Percentiles rank a stretch among this genome's conserved stretches.
Conservation (phyloP, 2,797 vertebrate species). For the Galago senegalensis region DNA sequence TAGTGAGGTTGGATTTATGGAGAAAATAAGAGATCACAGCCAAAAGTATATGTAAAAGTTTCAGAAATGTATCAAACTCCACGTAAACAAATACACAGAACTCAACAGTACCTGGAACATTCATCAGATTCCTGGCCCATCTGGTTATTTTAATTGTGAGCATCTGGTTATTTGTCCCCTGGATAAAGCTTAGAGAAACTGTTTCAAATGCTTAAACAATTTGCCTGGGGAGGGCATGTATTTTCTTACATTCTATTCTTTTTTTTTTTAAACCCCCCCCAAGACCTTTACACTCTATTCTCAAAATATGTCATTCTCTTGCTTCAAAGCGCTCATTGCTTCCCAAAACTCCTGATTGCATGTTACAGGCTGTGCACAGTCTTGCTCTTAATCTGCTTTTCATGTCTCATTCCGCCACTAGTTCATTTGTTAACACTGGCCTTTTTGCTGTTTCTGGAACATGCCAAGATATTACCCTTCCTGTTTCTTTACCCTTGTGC, state of each 20-base stretch:
- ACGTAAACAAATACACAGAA: background rate
- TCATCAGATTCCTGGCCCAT: conserved; percentile 1
- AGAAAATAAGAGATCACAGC: conserved; percentile 6
- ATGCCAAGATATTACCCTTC: background rate
- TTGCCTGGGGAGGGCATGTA: background rate
- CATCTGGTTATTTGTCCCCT: conserved; percentile 28
- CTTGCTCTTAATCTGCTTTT: background rate
- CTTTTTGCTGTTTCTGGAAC: conserved; percentile 32
- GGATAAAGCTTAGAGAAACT: conserved; percentile 32
- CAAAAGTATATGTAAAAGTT: conserved; percentile 28
- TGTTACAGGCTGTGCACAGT: background rate
- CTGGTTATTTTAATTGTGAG: conserved; percentile 20
- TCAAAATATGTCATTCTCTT: conserved; percentile 36
- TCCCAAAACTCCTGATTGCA: background rate
- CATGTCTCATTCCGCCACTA: background rate
- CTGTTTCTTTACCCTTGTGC: conserved; percentile 38
- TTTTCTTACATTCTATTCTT: conserved; percentile 7
- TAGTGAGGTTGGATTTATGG: conserved; percentile 17
- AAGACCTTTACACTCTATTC: background rate
- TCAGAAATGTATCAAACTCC: conserved; percentile 44
- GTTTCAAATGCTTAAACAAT: conserved; percentile 17
- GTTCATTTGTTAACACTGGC: background rate
- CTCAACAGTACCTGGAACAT: background rate
- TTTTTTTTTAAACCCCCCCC: too few species aligned
- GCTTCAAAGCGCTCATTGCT: background rate